These are phyloP conservation scores for Platichthys stellatus DNA, from an alignment of 2,113 vertebrate genomes.

Conservation along the genomic window DNA sequence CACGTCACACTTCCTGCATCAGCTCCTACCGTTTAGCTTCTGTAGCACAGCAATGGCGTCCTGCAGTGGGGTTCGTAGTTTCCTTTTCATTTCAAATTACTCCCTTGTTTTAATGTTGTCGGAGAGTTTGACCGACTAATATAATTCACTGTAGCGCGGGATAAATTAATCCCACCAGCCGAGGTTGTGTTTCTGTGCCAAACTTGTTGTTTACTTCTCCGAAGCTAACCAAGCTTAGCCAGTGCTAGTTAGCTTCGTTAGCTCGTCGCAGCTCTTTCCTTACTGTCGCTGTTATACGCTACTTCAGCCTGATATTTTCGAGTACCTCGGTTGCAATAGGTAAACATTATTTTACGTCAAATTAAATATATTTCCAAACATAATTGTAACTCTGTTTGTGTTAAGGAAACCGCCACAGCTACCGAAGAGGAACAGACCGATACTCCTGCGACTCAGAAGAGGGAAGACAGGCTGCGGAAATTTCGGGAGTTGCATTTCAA, in stretches of 20 bases:
- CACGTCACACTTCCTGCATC: slow-evolving; percentile 25
- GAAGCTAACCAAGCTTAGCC: slow-evolving; percentile 47
- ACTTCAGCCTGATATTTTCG: background rate
- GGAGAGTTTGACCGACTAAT: accelerated
- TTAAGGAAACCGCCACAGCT: slow-evolving; percentile 46
- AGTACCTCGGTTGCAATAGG: accelerated
- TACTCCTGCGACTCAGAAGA: slow-evolving; percentile 76
- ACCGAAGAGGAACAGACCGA: slow-evolving; percentile 56
- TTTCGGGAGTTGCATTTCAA: slow-evolving; percentile 94
- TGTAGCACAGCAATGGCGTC: slow-evolving; percentile 75
- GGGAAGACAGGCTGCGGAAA: slow-evolving; percentile 88
- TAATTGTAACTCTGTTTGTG: background rate
- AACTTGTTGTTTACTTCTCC: slow-evolving; percentile 14
- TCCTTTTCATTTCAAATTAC: background rate
- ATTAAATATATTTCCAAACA: background rate
- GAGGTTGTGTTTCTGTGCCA: background rate
- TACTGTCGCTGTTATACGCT: background rate
- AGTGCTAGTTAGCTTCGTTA: slow-evolving; percentile 3
- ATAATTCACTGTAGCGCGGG: background rate
- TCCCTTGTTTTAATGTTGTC: accelerated
- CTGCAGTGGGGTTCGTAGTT: slow-evolving; percentile 62
- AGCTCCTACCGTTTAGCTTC: background rate
- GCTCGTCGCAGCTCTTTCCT: background rate
- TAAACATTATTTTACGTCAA: too few species aligned
- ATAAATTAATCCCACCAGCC: accelerated